phyloP scores from a whole-genome alignment of 2,113 vertebrate species.

The Toxotes chatareus region DNA sequence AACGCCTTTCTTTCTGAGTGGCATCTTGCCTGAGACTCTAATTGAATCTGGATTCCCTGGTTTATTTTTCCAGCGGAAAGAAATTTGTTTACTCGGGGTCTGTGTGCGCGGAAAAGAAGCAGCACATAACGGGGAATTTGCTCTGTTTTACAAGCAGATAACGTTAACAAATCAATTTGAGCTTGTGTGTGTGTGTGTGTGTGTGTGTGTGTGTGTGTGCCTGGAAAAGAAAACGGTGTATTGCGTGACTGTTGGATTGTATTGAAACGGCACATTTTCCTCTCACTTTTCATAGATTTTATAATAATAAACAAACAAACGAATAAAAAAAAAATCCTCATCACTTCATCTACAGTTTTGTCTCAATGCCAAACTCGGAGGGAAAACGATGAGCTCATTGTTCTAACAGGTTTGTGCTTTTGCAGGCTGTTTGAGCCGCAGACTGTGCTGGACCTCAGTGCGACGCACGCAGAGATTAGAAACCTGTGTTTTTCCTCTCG shows the following conservation, averaged over 20 bases:
- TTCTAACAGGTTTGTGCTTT: slow-evolving; percentile 63
- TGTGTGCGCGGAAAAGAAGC: slow-evolving; percentile 2
- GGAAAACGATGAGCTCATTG: slow-evolving; percentile 67
- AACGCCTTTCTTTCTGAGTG: not conserved
- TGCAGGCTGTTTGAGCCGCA: slow-evolving; percentile 30
- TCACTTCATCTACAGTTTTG: slow-evolving; percentile 37
- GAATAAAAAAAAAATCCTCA: slow-evolving; percentile 11
- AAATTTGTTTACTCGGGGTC: not conserved
- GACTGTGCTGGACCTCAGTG: slow-evolving; percentile 2
- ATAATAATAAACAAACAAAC: not conserved
- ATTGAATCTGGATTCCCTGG: slow-evolving; percentile 16
- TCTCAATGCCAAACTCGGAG: slow-evolving; percentile 37
- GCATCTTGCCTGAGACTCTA: not conserved
- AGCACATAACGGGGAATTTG: not conserved
- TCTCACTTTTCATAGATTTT: slow-evolving; percentile 3
- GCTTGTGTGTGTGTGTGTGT: not conserved
- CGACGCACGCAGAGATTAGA: slow-evolving; percentile 43
- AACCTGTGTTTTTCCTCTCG: slow-evolving; percentile 2
- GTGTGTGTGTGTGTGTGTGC: too few relatives aligned
- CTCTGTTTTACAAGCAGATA: not conserved
- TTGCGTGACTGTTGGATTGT: not conserved
- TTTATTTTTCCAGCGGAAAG: slow-evolving; percentile 1
- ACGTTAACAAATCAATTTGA: slow-evolving; percentile 1
- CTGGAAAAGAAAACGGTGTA: too few relatives aligned
- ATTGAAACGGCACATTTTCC: not conserved